A percentile compares a stretch with the other conserved stretches of the same genome.
phyloP scores from a whole-genome alignment of 64 coral and sea anemone species.

The Porites lutea region DNA sequence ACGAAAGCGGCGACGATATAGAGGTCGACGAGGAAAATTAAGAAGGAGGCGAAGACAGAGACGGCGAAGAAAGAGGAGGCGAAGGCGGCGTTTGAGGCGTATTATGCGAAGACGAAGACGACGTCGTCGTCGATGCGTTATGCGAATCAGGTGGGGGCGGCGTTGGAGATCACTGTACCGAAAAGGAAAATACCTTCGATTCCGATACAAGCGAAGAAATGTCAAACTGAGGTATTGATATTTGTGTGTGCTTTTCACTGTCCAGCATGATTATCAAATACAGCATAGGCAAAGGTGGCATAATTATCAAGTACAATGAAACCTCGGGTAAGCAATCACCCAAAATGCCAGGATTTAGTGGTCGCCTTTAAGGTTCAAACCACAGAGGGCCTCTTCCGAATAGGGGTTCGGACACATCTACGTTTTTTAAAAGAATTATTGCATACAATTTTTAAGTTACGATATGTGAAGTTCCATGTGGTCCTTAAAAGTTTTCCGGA shows the following conservation, averaged over 20 bases:
- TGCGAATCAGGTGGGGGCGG: neutral
- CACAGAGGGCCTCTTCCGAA: too few relatives aligned
- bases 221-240: neutral
- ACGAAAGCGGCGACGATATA: neutral
- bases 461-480: too few relatives aligned
- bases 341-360: too few relatives aligned
- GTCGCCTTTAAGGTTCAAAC: too few relatives aligned
- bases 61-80: neutral
- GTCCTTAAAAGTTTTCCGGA: too few relatives aligned
- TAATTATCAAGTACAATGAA: too few relatives aligned
- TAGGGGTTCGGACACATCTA: too few relatives aligned
- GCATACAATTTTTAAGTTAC: too few relatives aligned
- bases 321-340: too few relatives aligned
- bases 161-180: slow-evolving; percentile 18
- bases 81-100: neutral
- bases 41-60: neutral
- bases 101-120: neutral
- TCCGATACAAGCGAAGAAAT: neutral
- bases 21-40: neutral
- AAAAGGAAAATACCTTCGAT: neutral
- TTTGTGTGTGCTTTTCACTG: neutral
- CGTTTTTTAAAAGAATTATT: too few relatives aligned
- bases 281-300: too few relatives aligned
- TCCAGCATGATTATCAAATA: too few relatives aligned
- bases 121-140: slow-evolving; percentile 6